phyloP scores from a whole-genome alignment of 2,113 vertebrate species.

The Limanda limanda region DNA sequence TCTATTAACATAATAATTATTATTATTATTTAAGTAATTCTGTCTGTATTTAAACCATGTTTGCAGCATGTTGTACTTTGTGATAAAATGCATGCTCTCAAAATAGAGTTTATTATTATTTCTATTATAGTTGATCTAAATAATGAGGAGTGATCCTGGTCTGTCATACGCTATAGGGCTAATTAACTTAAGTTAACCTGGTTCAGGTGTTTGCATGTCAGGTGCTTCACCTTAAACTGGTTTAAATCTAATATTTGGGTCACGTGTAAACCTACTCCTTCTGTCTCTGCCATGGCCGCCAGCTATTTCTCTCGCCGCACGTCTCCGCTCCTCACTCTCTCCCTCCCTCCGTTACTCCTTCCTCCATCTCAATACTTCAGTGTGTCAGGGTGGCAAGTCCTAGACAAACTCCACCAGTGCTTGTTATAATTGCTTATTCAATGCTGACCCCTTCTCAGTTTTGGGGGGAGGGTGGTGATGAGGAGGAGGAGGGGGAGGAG shows the following conservation, averaged over 20 bases:
- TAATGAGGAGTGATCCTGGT: neutral
- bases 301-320: slow-evolving; percentile 20
- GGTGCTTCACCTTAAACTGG: slow-evolving; percentile 14
- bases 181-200: slow-evolving; percentile 44
- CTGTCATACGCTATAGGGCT: neutral
- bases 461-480: slow-evolving; percentile 62
- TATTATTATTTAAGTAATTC: too few species aligned
- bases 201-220: slow-evolving; percentile 36
- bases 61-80: too few species aligned
- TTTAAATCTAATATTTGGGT: slow-evolving; percentile 35
- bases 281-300: slow-evolving; percentile 9
- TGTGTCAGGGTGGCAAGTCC: slow-evolving; percentile 90
- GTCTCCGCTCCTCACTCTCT: slow-evolving; percentile 3
- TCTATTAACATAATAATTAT: too few species aligned
- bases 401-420: slow-evolving; percentile 93
- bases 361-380: slow-evolving; percentile 88
- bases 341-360: slow-evolving; percentile 53
- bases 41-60: too few species aligned
- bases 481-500: slow-evolving; percentile 83
- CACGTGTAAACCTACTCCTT: slow-evolving; percentile 34
- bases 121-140: too few species aligned
- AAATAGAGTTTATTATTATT: too few species aligned
- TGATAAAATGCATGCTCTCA: too few species aligned
- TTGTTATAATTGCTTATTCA: slow-evolving; percentile 98
- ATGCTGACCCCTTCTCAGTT: slow-evolving; percentile 91